Evolutionary conservation across 2,888 invertebrate genomes (phyloP), one percentile per base, ranked within the genome.

Genomic region (Chelonus formosanus): DNA sequence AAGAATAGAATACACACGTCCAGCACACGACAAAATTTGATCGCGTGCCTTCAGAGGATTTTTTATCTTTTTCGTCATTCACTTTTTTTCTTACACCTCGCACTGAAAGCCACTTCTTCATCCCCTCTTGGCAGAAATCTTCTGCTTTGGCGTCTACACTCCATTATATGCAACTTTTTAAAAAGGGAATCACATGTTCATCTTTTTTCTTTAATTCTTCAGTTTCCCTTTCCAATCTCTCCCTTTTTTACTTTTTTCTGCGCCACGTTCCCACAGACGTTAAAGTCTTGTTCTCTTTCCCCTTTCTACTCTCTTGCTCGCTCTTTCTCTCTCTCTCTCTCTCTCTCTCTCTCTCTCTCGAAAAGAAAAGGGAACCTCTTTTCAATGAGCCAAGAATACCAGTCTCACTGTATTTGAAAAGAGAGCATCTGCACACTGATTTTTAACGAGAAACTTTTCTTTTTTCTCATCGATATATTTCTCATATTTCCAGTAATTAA

Each of bases 11-110:
- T 56, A 71, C 76, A 77, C 77, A 76, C 75, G 76, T 70, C 72
- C 66, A 70, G 66, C 78, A 76, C 78, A 74, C 77, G 76, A 73
- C 73, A 72, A 70, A 73, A 69, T 65, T 73, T 59, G 72, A 74
- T 74, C 76, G 67, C 74, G 77, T 74, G 76, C 68, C 70, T 47
- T 55, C 60, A 58, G 67, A 56, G 34, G 50, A 56, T 67, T 62
- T 50, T 66, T 66, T 55, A 48, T 45, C 58, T 55, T 48, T 61
- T 56, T 43, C 52, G 48, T 45, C 50, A 55, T 43, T 53, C 55
- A 32, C 58, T 40, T 32, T 31, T 8, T 5, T 10, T 47, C 36
- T 68, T 70, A 40, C 40, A 36, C 34, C 55, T 55, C 31, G 8
- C 43, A 8, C 10, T 47, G 31, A 55, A 61, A 32, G 48, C 52